phyloP scores from a whole-genome alignment of 2,113 vertebrate genomes.

The Gracilinanus agilis region DNA sequence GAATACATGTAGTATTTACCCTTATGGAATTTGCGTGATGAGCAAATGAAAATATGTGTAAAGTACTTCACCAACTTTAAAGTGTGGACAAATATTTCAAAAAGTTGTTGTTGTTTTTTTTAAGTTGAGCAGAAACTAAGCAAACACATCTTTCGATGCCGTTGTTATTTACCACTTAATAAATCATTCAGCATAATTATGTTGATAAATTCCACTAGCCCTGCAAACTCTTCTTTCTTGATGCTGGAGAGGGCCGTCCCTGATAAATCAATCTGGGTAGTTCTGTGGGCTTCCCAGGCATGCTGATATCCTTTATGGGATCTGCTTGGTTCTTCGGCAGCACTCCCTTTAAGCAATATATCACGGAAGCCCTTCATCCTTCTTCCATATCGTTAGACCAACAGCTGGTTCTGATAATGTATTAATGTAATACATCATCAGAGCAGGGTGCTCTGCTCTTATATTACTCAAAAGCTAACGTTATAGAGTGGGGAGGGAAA shows the following conservation, averaged over 20 bases:
- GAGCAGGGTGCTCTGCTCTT: conserved; percentile 47
- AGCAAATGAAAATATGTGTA: background rate
- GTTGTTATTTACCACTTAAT: conserved; percentile 64
- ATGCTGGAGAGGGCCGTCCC: conserved; percentile 3
- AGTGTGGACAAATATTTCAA: background rate
- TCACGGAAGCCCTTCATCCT: conserved; percentile 62
- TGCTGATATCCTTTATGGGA: conserved; percentile 28
- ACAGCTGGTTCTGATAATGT: conserved; percentile 63
- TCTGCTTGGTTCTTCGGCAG: conserved; percentile 45
- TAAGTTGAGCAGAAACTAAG: conserved; percentile 51
- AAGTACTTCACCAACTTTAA: background rate
- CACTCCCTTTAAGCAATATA: conserved; percentile 37
- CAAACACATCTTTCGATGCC: conserved; percentile 41
- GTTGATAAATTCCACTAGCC: conserved; percentile 57
- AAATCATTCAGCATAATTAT: conserved; percentile 66
- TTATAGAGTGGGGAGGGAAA: conserved; percentile 42
- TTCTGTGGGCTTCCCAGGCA: background rate
- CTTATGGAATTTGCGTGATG: background rate
- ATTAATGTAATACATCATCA: conserved; percentile 67
- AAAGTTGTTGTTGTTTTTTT: background rate
- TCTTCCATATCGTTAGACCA: conserved; percentile 60
- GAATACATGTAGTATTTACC: background rate
- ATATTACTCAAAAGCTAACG: conserved; percentile 52
- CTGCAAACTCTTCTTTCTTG: conserved; percentile 36
- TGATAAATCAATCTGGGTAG: background rate